phyloP scores from a whole-genome alignment of 2,888 invertebrate species.

The Rhagophthalmus giganteus region DNA sequence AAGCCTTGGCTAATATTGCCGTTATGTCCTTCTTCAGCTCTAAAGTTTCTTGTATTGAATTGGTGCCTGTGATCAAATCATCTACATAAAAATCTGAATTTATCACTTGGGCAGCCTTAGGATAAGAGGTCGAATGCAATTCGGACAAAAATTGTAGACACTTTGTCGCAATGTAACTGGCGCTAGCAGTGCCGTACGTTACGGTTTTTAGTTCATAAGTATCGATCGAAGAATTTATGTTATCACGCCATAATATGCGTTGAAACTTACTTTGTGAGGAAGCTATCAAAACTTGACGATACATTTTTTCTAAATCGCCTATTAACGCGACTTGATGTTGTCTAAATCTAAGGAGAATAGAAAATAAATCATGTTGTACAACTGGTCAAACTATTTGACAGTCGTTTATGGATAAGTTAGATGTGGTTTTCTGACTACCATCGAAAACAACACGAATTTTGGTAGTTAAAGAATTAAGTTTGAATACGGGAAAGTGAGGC shows the following conservation, averaged over 20 bases:
- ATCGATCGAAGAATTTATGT: constrained; percentile 18
- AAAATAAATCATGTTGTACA: constrained; percentile 30
- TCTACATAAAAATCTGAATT: constrained; percentile 21
- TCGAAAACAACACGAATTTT: constrained; percentile 27
- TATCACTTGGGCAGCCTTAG: constrained; percentile 2
- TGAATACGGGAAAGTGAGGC: constrained; percentile 20
- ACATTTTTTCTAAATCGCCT: constrained; percentile 40
- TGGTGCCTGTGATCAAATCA: constrained; percentile 11
- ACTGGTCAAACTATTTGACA: constrained; percentile 17
- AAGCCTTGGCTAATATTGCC: background rate
- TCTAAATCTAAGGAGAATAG: constrained; percentile 35
- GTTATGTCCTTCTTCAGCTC: constrained; percentile 3
- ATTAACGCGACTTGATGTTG: constrained; percentile 31
- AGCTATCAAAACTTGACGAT: constrained; percentile 34
- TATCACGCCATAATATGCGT: constrained; percentile 37
- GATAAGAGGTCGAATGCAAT: background rate
- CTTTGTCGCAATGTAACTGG: constrained; percentile 32
- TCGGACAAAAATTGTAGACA: constrained; percentile 27
- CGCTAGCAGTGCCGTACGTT: constrained; percentile 36
- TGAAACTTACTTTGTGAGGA: constrained; percentile 31
- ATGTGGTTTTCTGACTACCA: constrained; percentile 2
- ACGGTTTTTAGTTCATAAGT: constrained; percentile 32
- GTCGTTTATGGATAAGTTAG: constrained; percentile 30
- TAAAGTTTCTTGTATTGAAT: constrained; percentile 1
- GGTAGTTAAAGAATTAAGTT: constrained; percentile 19